Evolutionary conservation across 2,113 vertebrate species (phyloP), one percentile per base, ranked within the genome.

Genomic region (Solea senegalensis): DNA sequence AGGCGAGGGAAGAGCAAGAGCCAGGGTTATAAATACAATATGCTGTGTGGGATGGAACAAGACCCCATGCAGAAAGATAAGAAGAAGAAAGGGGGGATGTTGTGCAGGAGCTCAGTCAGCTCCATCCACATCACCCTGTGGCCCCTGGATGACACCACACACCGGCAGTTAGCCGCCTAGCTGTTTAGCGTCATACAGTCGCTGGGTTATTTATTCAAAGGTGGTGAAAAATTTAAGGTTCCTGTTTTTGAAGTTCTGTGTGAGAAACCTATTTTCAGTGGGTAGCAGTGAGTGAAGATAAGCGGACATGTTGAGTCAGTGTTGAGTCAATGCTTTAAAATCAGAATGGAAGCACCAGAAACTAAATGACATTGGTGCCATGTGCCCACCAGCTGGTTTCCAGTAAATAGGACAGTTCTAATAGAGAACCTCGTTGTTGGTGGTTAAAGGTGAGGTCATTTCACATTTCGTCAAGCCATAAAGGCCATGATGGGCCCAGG

Each of bases 21-120:
- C 72, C 44, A 40, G 62, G 70, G 82, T 90, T 95, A 94, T 92
- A 91, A 94, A 94, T 94, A 95, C 73, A 86, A 90, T 91, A 86
- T 94, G 94, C 94, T 93, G 92, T 59, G 88, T 90, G 72, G 66
- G 74, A 83, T 83, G 91, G 84, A 93, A 94, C 86, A 78, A 87
- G 90, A 93, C 83, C 88, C 87, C 65, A 21, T 52, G 66, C 41
- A 78, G 88, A 88, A 89, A 86, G 82, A 86, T 61, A 81, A 85
- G 81, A 76, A 55, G 61, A 61, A 72, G 69, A 72, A 70, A 69
- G 54, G 70, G 65, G 68, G 61, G 74, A 74, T 21, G 21, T 21
- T 21, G 21, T 21, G 58, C 27, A 58, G 59, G 26, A n/a, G 51
- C 59, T 80, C 65, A 13, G 61, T 63, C 59, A 50, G 65, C 66